These are phyloP conservation scores for Podocnemis expansa DNA, from an alignment of 2,113 vertebrate species.

Conservation along the genomic window DNA sequence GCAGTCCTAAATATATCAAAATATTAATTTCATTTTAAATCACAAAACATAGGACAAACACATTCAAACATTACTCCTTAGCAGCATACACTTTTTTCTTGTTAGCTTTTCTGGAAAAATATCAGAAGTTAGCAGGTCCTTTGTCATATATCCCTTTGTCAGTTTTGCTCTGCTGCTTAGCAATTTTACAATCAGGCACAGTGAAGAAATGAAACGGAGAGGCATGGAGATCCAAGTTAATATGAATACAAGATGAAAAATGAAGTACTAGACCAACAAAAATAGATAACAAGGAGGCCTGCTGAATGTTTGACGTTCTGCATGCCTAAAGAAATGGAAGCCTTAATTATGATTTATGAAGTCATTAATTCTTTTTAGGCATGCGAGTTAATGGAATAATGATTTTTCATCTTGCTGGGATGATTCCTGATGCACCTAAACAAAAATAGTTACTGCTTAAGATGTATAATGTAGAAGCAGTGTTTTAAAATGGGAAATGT, in stretches of 20 bases:
- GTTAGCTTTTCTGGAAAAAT: background rate
- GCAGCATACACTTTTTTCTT: background rate
- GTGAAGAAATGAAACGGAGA: constrained; percentile 30
- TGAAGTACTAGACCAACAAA: constrained; percentile 39
- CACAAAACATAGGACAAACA: background rate
- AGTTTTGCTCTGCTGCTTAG: background rate
- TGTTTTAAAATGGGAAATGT: constrained; percentile 21
- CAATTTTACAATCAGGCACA: background rate
- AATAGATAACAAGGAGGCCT: constrained; percentile 56
- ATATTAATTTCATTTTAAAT: background rate
- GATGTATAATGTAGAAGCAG: constrained; percentile 61
- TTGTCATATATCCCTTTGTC: background rate
- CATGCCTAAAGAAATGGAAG: constrained; percentile 66
- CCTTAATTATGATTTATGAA: constrained; percentile 78
- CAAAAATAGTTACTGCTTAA: constrained; percentile 64
- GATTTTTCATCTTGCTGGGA: constrained; percentile 74
- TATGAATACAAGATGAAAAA: constrained; percentile 63
- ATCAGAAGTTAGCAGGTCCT: background rate
- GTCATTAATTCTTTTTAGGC: constrained; percentile 71
- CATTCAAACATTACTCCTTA: background rate
- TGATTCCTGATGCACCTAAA: constrained; percentile 71
- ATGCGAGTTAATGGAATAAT: constrained; percentile 79
- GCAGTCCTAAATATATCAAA: background rate
- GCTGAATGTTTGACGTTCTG: constrained; percentile 57
- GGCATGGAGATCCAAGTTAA: constrained; percentile 26